These are phyloP conservation scores for Pollenia angustigena DNA, from an alignment of 2,888 invertebrate species.

Conservation along the genomic window DNA sequence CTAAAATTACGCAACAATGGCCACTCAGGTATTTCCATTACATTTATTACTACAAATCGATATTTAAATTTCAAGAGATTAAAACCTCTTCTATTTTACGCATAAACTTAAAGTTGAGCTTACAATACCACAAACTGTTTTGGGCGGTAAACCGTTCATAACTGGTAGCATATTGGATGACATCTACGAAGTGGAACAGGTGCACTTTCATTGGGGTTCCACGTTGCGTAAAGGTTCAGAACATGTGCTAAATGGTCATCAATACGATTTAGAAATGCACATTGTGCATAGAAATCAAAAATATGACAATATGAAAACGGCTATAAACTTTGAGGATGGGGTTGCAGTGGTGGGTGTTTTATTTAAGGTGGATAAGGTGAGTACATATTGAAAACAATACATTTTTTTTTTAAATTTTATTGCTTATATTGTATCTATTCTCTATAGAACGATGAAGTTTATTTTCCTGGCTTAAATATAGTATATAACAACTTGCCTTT, in stretches of 20 bases:
- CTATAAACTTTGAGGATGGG: constrained; percentile 85
- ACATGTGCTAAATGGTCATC: constrained; percentile 81
- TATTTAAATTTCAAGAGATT: constrained; percentile 3
- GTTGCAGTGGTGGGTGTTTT: constrained; percentile 88
- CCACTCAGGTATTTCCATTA: constrained; percentile 85
- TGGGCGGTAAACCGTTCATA: constrained; percentile 77
- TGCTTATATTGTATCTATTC: constrained; percentile 8
- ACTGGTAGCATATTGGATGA: constrained; percentile 77
- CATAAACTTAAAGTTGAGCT: constrained; percentile 77
- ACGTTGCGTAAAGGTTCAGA: constrained; percentile 88
- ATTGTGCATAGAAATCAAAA: constrained; percentile 88
- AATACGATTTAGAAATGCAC: constrained; percentile 87
- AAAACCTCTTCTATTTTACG: not conserved
- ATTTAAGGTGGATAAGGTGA: constrained; percentile 85
- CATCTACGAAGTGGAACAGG: constrained; percentile 77
- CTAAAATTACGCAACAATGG: constrained; percentile 88
- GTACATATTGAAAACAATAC: not conserved
- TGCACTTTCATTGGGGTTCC: constrained; percentile 89
- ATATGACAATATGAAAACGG: constrained; percentile 85
- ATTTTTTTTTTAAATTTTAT: not conserved
- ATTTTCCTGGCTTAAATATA: constrained; percentile 77
- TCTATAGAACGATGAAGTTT: constrained; percentile 74
- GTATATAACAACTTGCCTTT: constrained; percentile 77
- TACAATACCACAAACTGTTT: constrained; percentile 76
- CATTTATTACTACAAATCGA: not conserved